Evolutionary conservation across 2,888 invertebrate species (phyloP).

Genomic region (Ashinkailepas kermadecensis): DNA sequence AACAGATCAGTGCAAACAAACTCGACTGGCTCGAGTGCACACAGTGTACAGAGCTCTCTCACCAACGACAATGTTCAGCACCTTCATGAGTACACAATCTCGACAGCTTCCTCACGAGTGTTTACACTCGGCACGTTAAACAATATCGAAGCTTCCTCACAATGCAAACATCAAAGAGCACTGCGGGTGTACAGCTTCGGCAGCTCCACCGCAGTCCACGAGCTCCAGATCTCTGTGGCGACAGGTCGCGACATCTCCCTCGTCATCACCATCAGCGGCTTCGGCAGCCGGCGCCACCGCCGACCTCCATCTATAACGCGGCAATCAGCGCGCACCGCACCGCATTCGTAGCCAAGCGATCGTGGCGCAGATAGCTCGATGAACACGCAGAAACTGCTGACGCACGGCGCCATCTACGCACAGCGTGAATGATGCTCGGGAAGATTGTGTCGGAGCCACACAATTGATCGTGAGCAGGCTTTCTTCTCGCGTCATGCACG

Average conservation of each 20-base stretch:
- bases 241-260: background rate
- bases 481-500: background rate
- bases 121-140: too few species aligned
- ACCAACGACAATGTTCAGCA: too few species aligned
- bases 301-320: background rate
- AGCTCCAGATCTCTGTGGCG: too few species aligned
- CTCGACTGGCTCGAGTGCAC: too few species aligned
- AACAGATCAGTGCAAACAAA: too few species aligned
- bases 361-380: slow-evolving; percentile 1
- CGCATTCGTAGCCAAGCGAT: background rate
- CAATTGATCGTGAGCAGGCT: background rate
- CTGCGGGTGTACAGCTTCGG: too few species aligned
- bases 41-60: too few species aligned
- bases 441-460: background rate
- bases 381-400: background rate
- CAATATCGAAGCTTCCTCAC: too few species aligned
- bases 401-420: background rate
- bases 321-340: background rate
- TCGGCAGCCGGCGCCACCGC: background rate
- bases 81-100: too few species aligned
- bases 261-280: background rate
- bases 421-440: background rate
- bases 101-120: too few species aligned
- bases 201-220: too few species aligned
- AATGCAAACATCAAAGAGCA: too few species aligned